phyloP scores from a whole-genome alignment of 1,140 invertebrate genomes.

The Arctopsyche grandis region DNA sequence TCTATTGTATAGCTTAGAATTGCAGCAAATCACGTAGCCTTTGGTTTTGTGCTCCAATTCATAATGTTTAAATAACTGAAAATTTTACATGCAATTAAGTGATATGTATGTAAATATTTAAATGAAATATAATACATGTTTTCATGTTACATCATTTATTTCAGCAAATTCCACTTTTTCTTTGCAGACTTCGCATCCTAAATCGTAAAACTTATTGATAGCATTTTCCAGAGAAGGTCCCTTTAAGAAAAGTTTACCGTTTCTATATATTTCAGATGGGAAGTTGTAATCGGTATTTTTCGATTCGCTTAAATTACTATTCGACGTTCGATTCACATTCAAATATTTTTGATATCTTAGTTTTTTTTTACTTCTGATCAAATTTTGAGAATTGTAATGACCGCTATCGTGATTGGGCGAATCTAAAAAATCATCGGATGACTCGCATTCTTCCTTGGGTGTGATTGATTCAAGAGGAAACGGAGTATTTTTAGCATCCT shows the following conservation, averaged over 20 bases:
- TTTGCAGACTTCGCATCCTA: conserved; percentile 34
- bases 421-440: too few relatives aligned
- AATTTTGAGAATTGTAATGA: background rate
- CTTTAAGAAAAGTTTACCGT: conserved; percentile 40
- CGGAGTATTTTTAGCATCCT: too few relatives aligned
- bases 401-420: background rate
- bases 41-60: conserved; percentile 1
- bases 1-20: conserved; percentile 12
- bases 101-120: background rate
- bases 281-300: background rate
- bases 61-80: conserved; percentile 29
- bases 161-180: conserved; percentile 14
- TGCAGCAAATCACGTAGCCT: conserved; percentile 26
- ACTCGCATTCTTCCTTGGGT: too few relatives aligned
- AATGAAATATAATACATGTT: background rate
- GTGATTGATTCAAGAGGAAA: too few relatives aligned
- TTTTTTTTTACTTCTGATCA: background rate
- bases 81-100: background rate
- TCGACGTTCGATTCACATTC: background rate
- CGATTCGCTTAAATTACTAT: background rate
- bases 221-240: conserved; percentile 20
- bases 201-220: conserved; percentile 39
- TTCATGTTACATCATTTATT: conserved; percentile 15
- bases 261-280: conserved; percentile 33
- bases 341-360: background rate